Evolutionary conservation across 30 jellyfish, hydroid and myxozoan species (phyloP).

Genomic region (Phacellophora camtschatica): DNA sequence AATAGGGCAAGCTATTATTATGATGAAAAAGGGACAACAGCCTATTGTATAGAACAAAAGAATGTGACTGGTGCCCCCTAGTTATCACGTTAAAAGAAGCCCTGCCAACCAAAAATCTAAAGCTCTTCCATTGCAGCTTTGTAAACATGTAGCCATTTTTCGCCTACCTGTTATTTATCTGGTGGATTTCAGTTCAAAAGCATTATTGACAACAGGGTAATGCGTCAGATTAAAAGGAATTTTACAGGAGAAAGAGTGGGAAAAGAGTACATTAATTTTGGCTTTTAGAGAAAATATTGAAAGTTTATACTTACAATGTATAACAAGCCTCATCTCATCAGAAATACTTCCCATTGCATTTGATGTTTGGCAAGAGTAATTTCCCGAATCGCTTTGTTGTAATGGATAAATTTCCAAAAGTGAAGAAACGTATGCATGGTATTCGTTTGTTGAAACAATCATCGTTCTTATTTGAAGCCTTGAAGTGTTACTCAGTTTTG

Average conservation of each 20-base stretch:
- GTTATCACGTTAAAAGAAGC: too few species aligned
- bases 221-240: too few species aligned
- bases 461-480: not conserved
- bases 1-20: too few species aligned
- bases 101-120: too few species aligned
- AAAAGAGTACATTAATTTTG: not conserved
- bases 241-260: not conserved
- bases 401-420: not conserved
- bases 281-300: not conserved
- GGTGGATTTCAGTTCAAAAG: too few species aligned
- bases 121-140: too few species aligned
- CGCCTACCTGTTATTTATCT: too few species aligned
- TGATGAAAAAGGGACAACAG: too few species aligned
- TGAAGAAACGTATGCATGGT: not conserved
- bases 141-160: too few species aligned
- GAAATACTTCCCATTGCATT: constrained; percentile 9
- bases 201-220: too few species aligned
- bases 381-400: constrained; percentile 7
- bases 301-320: constrained; percentile 32
- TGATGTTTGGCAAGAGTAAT: constrained; percentile 37
- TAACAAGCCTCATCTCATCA: not conserved
- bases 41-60: too few species aligned
- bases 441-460: not conserved
- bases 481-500: not conserved
- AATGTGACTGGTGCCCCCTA: too few species aligned